Evolutionary conservation across 2,797 vertebrate species (phyloP).

Genomic region (Clarias laeviceps): DNA sequence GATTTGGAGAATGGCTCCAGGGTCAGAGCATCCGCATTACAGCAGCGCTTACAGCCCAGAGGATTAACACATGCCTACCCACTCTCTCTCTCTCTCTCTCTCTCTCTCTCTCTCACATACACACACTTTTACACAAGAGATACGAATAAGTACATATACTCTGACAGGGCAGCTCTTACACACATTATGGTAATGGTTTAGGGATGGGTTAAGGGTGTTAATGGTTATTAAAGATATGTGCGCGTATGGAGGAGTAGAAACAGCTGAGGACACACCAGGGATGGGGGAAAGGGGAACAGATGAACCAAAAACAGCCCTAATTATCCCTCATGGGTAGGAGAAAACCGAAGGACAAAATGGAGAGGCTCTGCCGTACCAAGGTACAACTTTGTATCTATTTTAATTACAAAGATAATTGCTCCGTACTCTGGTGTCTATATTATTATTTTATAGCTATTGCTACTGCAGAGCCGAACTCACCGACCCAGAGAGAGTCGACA

Average conservation of each 20-base stretch:
- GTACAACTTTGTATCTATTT: neutral
- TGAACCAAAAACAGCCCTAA: constrained; percentile 35
- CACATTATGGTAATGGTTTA: constrained; percentile 21
- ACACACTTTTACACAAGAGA: constrained; percentile 3
- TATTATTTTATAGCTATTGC: neutral
- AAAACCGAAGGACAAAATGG: neutral
- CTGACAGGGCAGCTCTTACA: constrained; percentile 7
- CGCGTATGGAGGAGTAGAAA: constrained; percentile 11
- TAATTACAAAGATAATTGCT: neutral
- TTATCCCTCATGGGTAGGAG: constrained; percentile 18
- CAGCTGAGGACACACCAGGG: constrained; percentile 15
- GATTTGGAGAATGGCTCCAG: constrained; percentile 17
- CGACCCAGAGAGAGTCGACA: neutral
- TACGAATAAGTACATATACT: neutral
- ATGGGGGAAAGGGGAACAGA: constrained; percentile 43
- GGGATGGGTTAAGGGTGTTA: neutral
- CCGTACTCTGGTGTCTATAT: neutral
- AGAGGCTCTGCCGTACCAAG: neutral
- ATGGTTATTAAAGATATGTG: constrained; percentile 15
- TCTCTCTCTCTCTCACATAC: neutral
- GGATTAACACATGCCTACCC: constrained; percentile 30
- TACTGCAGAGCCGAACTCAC: neutral
- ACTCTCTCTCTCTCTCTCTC: neutral
- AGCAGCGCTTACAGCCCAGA: constrained; percentile 28
- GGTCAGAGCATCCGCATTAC: constrained; percentile 38